phyloP scores from a whole-genome alignment of 2,113 vertebrate species.

The Cyanistes caeruleus region DNA sequence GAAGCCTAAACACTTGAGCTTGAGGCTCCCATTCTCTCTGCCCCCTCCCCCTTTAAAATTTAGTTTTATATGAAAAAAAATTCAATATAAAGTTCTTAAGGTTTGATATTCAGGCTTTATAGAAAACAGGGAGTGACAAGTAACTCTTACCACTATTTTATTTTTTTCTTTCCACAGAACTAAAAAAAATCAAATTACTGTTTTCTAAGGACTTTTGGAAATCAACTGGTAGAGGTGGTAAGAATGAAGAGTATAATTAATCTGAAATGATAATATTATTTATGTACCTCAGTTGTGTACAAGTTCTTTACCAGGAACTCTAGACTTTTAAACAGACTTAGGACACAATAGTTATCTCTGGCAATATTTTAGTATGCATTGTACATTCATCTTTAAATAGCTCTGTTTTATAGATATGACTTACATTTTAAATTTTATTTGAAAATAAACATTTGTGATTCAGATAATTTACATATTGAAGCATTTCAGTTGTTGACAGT shows the following conservation, averaged over 20 bases:
- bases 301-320: not conserved
- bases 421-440: constrained; percentile 5
- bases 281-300: not conserved
- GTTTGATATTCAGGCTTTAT: not conserved
- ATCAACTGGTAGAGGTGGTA: not conserved
- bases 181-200: not conserved
- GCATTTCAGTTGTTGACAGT: not conserved
- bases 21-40: not conserved
- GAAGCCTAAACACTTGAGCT: not conserved
- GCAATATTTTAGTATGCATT: not conserved
- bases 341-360: not conserved
- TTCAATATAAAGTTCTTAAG: not conserved
- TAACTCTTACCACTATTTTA: not conserved
- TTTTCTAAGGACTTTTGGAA: not conserved
- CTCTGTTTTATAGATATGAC: not conserved
- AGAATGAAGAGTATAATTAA: not conserved
- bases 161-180: not conserved
- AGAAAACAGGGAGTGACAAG: not conserved
- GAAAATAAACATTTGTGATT: not conserved
- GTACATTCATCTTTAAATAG: not conserved
- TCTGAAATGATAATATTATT: not conserved
- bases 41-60: not conserved
- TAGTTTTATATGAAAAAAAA: not conserved
- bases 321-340: not conserved
- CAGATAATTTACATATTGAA: not conserved